Base-by-base conservation (phyloP, 2,113 vertebrate species). In the Butorides virescens region DNA sequence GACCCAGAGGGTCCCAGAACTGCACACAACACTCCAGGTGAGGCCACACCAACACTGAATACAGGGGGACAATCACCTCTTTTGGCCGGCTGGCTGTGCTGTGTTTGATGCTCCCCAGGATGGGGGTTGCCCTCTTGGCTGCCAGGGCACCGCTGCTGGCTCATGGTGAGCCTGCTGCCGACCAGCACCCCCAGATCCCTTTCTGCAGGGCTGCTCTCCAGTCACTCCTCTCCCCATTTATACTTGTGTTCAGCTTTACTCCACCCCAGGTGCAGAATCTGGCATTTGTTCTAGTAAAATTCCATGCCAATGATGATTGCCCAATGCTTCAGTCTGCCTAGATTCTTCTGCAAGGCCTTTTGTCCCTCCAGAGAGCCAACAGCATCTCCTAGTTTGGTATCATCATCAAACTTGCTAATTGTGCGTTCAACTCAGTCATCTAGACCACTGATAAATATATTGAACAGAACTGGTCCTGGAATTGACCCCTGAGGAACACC, bases 41-140 rank as follows among this genome's bases (percentile, higher is more conserved):
- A 50, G 25, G 11, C 46, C 0, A 0, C 37, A 52, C 10, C 18
- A 61, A 7, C 1, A 0, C 19, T 11, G 15, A 34, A 23, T 18
- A 20, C 8, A 66, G 26, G 0, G 0, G 10, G 8, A 34, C 10
- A 25, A 26, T 29, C 11, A 10, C 21, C 22, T 58, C 15, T 52
- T 30, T 10, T 67, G 32, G 2, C 36, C 4, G 0, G 5, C 16
- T 30, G 44, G 22, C n/a, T 42, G 4, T 30, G 37, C 68, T 50
- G 21, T 26, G 9, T 56, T 30, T 73, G 25, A 34, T 8, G 15
- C 9, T 3, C 11, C 15, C 3, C 47, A 52, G 21, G 11, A 22
- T 25, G 29, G 0, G 1, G 13, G 30, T 92, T 82, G 8, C 10
- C 3, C 5, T 63, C 63, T 56, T 9, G 34, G 12, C 63, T 68